Evolutionary conservation across 1,140 invertebrate genomes (phyloP), one percentile per base, ranked within the genome.

Genomic region (Ceratoteleas bidentatus): DNA sequence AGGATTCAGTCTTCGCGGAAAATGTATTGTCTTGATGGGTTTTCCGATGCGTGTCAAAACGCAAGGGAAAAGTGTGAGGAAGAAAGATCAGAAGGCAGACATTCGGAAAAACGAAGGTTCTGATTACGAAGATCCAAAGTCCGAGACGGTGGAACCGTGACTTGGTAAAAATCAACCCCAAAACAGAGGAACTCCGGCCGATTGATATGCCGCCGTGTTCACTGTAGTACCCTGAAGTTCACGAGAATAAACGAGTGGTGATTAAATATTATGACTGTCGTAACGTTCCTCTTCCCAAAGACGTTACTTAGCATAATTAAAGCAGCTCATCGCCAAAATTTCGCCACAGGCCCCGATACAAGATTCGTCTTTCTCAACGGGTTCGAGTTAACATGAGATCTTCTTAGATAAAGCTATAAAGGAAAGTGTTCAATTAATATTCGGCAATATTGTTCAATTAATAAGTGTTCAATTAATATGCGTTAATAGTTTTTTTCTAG

Each of bases 201-300:
- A 84, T 53, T 87, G 58, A 86, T 87, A 83, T 66, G 47, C 82
- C 43, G 65, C 47, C 50, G 54, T 65, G 70, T 53, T 68, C 65
- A 62, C 65, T 79, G 75, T 66, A 60, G 68, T 58, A 47, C 50
- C 33, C 57, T 66, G 70, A 83, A 84, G 56, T 86, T 85, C 64
- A 61, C 84, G 80, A 81, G 84, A 89, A 87, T 87, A 87, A 90
- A 90, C 87, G 89, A 88, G 85, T 88, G 85, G 89, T 90, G 90
- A 91, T 91, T 91, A 90, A 90, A 91, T 91, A 91, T 91, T 91
- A 91, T 91, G 90, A 91, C 89, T 89, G 85, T 87, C 87, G 87
- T 85, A 87, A 87, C 87, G 62, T 81, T 85, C 81, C 74, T 84
- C 83, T 85, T 85, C 80, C 83, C 74, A 86, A 88, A 88, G 85